Evolutionary conservation across 2,113 vertebrate species (phyloP), one percentile per base, ranked within the genome.

Genomic region (Nothocercus nigrocapillus): DNA sequence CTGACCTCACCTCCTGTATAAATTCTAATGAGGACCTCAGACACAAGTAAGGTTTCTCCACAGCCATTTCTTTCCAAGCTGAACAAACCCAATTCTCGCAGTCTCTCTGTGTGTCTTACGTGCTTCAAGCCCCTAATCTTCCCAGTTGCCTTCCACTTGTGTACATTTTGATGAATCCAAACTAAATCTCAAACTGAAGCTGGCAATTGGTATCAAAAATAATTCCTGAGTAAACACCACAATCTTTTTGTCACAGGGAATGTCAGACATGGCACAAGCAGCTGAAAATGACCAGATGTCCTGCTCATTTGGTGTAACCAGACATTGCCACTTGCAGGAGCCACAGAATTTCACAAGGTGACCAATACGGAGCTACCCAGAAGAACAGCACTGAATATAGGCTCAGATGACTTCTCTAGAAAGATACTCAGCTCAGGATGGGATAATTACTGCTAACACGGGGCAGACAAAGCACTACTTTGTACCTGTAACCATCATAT

Each of bases 151-250:
- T 56, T 56, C 28, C 54, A 56, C 54, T 56, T 56, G 28, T 56
- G 54, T 17, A 56, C 28, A 38, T 51, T 90, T 83, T 42, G 47
- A 81, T 27, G 3, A 51, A 72, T 59, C 2, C 13, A 75, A 45
- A 89, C 24, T 10, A 58, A 20, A 7, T 42, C 22, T 79, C 38
- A 72, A 64, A 81, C 30, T 61, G 58, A 79, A 86, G 74, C 24
- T 63, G 63, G 13, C 80, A 67, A 10, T 47, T 69, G 7, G 17
- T 34, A 81, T 59, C 11, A 16, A 14, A 90, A 83, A 6, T 45
- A 70, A 81, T 80, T 86, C 20, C 12, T 63, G 25, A 93, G 84
- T n/a, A 91, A 91, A 83, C 18, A 13, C 12, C 61, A 62, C 6
- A 2, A 80, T 30, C 20, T 32, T 82, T 92, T 67, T 86, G 22